Conservation (phyloP, 2,888 invertebrate species). For the Nematopogon swammerdamellus region DNA sequence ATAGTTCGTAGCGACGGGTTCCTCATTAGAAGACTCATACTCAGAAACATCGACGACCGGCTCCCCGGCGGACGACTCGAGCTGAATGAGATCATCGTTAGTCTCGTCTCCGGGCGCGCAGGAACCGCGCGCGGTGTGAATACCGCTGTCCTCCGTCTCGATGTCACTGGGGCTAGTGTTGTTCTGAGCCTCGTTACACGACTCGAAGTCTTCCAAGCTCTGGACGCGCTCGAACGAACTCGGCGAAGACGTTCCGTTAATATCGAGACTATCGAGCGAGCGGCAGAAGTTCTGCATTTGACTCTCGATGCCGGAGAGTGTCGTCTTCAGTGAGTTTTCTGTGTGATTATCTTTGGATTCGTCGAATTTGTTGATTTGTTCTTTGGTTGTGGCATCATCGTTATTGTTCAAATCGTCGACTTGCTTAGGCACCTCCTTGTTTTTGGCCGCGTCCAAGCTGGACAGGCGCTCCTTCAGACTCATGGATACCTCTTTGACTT, state of each 20-base stretch:
- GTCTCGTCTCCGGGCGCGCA: constrained; percentile 74
- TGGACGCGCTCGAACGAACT: constrained; percentile 62
- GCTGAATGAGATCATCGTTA: constrained; percentile 43
- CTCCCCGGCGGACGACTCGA: constrained; percentile 45
- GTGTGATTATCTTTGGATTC: constrained; percentile 24
- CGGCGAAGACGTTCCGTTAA: constrained; percentile 51
- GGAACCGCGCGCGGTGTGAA: constrained; percentile 76
- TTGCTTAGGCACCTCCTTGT: constrained; percentile 45
- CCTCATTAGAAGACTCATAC: constrained; percentile 48
- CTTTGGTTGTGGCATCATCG: constrained; percentile 25
- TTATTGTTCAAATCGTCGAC: constrained; percentile 30
- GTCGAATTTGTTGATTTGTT: constrained; percentile 12
- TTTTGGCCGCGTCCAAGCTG: constrained; percentile 47
- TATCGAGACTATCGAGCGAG: constrained; percentile 63
- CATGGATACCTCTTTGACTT: constrained; percentile 48
- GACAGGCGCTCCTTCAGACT: constrained; percentile 52
- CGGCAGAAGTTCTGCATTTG: constrained; percentile 61
- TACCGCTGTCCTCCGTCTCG: constrained; percentile 75
- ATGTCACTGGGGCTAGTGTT: constrained; percentile 58
- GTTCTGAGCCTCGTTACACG: constrained; percentile 59
- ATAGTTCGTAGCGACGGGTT: constrained; percentile 15
- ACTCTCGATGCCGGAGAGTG: constrained; percentile 44
- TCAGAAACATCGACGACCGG: constrained; percentile 40
- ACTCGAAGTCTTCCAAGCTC: constrained; percentile 61
- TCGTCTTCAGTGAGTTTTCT: constrained; percentile 35